phyloP scores from a whole-genome alignment of 2,888 invertebrate species.

The Epiblema foenella region DNA sequence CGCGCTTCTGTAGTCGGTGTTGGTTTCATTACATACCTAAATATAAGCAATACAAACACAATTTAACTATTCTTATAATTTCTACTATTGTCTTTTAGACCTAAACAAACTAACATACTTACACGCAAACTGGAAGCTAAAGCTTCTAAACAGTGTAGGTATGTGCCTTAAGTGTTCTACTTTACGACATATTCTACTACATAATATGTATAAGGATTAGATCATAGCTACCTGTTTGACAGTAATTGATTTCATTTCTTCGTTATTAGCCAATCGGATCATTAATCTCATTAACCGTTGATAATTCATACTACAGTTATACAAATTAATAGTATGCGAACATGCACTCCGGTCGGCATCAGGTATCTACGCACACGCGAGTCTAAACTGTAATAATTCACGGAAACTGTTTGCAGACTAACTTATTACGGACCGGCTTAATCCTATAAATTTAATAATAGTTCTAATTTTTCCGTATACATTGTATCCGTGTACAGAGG shows the following conservation, averaged over 20 bases:
- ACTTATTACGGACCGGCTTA: not conserved
- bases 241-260: slow-evolving; percentile 14
- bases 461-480: not conserved
- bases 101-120: not conserved
- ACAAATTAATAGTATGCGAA: not conserved
- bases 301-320: slow-evolving; percentile 16
- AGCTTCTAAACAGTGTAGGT: not conserved
- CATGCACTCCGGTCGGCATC: not conserved
- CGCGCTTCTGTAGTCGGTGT: too few species aligned
- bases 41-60: not conserved
- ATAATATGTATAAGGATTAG: not conserved
- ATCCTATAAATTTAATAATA: not conserved
- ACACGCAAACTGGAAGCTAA: not conserved
- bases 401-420: slow-evolving; percentile 14
- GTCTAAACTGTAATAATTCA: slow-evolving; percentile 8
- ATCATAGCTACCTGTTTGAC: not conserved
- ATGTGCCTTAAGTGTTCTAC: not conserved
- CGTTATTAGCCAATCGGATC: slow-evolving; percentile 10
- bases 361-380: not conserved
- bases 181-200: not conserved
- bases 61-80: too few species aligned
- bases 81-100: too few species aligned
- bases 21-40: too few species aligned
- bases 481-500: too few species aligned
- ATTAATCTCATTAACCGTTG: slow-evolving; percentile 26